Conservation (phyloP, 2,888 invertebrate species). For the Physocephala rufipes region DNA sequence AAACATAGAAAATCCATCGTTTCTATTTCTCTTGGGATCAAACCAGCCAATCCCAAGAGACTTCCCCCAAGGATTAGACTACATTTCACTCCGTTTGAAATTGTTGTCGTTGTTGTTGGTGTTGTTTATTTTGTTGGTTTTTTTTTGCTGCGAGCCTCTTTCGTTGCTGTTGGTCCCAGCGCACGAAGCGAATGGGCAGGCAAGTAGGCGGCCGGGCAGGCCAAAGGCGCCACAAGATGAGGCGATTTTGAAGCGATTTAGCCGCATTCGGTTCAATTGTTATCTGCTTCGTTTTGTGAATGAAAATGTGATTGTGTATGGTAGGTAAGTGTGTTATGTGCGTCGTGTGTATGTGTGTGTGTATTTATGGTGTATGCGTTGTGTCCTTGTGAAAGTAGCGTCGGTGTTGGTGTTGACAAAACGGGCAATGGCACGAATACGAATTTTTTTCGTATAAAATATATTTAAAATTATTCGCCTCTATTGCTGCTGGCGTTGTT, state of each 20-base stretch:
- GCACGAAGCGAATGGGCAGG: conserved; percentile 9
- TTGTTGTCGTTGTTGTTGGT: conserved; percentile 41
- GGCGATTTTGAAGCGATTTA: conserved; percentile 13
- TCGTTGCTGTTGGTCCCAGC: conserved; percentile 48
- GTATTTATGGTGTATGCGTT: not conserved
- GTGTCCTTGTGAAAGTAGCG: not conserved
- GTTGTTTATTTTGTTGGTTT: conserved; percentile 17
- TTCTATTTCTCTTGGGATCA: conserved; percentile 66
- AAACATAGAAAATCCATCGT: conserved; percentile 66
- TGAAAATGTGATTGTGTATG: conserved; percentile 6
- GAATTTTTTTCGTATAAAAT: too few relatives aligned
- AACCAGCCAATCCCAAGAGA: conserved; percentile 64
- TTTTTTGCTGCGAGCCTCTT: not conserved
- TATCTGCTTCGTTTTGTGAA: conserved; percentile 22
- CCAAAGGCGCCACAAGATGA: conserved; percentile 11
- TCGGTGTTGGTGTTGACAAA: too few relatives aligned
- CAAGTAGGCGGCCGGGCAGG: not conserved
- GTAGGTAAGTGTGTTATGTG: too few relatives aligned
- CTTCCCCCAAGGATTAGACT: conserved; percentile 55
- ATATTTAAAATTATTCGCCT: too few relatives aligned
- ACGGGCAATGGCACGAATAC: too few relatives aligned
- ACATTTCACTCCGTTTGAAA: conserved; percentile 43
- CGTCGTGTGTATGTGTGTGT: too few relatives aligned
- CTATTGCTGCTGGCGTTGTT: too few relatives aligned
- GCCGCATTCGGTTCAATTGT: conserved; percentile 34